Conservation (phyloP, 2,888 invertebrate species). For the Sialis fuliginosa region DNA sequence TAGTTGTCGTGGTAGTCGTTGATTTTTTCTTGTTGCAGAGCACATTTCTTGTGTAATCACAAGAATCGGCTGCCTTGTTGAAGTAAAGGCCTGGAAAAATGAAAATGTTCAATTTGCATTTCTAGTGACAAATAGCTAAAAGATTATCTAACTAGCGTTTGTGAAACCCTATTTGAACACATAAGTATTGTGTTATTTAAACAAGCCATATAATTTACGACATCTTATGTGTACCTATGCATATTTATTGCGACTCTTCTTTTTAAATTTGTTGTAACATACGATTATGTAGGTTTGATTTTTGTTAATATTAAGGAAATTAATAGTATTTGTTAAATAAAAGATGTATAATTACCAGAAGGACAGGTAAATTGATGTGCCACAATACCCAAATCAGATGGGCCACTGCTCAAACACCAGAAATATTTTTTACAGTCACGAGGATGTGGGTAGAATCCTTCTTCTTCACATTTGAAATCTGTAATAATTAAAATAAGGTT, state of each 20-base stretch:
- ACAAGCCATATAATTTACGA: too few species aligned
- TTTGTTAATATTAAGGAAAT: too few species aligned
- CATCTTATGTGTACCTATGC: too few species aligned
- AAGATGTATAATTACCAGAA: conserved; percentile 37
- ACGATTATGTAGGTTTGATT: too few species aligned
- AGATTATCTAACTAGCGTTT: too few species aligned
- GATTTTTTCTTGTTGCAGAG: conserved; percentile 49
- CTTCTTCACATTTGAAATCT: conserved; percentile 85
- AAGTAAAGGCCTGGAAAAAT: conserved; percentile 55
- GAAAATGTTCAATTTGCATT: neutral
- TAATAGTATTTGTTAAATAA: too few species aligned
- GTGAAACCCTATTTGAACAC: too few species aligned
- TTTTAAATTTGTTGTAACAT: too few species aligned
- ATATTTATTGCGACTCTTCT: neutral
- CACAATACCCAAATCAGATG: conserved; percentile 75
- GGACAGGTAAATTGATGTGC: conserved; percentile 89
- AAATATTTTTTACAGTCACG: conserved; percentile 88
- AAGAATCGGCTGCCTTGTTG: conserved; percentile 81
- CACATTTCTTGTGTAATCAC: conserved; percentile 81
- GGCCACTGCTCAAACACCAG: conserved; percentile 83
- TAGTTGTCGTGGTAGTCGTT: conserved; percentile 28
- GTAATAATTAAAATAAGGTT: conserved; percentile 8
- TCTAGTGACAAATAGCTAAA: neutral
- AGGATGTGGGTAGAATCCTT: conserved; percentile 84
- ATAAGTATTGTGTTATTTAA: too few species aligned